Percentiles rank a stretch among this genome's conserved stretches.
Evolutionary conservation across 1,140 invertebrate genomes (phyloP).

Genomic region (Lordiphosa clarofinis): DNA sequence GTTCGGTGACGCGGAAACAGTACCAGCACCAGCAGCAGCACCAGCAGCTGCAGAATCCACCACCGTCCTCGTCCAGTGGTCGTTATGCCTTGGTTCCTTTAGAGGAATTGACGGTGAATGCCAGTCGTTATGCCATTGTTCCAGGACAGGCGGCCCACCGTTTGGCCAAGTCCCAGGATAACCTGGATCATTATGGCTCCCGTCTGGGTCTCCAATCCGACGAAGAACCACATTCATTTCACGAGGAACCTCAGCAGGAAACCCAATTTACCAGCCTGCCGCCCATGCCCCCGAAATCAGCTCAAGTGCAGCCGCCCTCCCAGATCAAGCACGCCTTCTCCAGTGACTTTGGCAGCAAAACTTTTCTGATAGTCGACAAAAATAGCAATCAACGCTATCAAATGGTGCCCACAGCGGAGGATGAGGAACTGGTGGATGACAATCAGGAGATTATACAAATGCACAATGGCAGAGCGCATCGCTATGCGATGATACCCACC

Average conservation of each 20-base stretch:
- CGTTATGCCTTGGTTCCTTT: slow-evolving; percentile 81
- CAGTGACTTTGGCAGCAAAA: slow-evolving; percentile 82
- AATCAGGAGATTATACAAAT: slow-evolving; percentile 83
- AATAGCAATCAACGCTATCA: slow-evolving; percentile 82
- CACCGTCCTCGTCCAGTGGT: slow-evolving; percentile 44
- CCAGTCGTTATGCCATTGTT: slow-evolving; percentile 55
- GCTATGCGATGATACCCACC: slow-evolving; percentile 83
- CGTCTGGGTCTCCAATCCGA: slow-evolving; percentile 40
- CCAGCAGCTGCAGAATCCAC: slow-evolving; percentile 38
- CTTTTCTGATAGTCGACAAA: slow-evolving; percentile 82
- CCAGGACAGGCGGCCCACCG: slow-evolving; percentile 51
- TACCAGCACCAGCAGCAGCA: slow-evolving; percentile 38
- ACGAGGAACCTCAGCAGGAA: slow-evolving; percentile 66
- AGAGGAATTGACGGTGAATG: slow-evolving; percentile 70
- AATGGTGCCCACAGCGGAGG: slow-evolving; percentile 82
- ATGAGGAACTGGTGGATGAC: slow-evolving; percentile 81
- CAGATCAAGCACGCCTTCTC: slow-evolving; percentile 80
- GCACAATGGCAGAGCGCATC: slow-evolving; percentile 82
- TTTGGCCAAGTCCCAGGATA: slow-evolving; percentile 68
- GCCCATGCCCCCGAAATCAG: slow-evolving; percentile 36
- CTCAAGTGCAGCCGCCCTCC: slow-evolving; percentile 28
- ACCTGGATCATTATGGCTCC: slow-evolving; percentile 63
- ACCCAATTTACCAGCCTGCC: slow-evolving; percentile 71
- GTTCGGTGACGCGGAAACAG: slow-evolving; percentile 68
- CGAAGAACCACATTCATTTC: slow-evolving; percentile 71